phyloP scores from a whole-genome alignment of 2,797 vertebrate species.

The Carcharodon carcharias region DNA sequence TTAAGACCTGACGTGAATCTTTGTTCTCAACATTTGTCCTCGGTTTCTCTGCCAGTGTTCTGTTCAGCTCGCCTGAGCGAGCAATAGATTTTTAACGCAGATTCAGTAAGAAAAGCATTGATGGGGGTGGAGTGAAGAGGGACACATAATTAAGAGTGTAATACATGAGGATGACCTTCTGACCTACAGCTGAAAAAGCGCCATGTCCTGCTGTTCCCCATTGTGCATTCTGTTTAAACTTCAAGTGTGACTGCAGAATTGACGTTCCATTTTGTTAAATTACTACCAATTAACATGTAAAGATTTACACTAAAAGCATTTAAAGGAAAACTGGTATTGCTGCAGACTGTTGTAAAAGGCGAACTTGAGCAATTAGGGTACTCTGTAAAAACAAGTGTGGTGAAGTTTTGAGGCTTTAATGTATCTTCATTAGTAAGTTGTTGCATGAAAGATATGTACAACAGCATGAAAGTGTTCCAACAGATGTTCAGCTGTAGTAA shows the following conservation, averaged over 20 bases:
- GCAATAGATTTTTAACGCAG: conserved; percentile 15
- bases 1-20: conserved; percentile 17
- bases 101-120: neutral
- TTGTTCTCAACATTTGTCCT: conserved; percentile 5
- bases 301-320: conserved; percentile 22
- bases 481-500: neutral
- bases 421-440: conserved; percentile 10
- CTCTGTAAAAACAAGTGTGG: neutral
- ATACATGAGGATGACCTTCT: neutral
- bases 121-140: neutral
- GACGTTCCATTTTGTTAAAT: neutral
- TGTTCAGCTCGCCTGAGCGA: neutral
- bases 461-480: neutral
- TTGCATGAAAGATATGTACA: neutral
- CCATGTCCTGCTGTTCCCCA: neutral
- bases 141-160: neutral
- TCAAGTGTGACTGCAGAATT: neutral
- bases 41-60: conserved; percentile 4
- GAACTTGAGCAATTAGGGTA: conserved; percentile 6
- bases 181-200: neutral
- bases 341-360: neutral
- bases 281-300: neutral
- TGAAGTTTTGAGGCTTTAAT: conserved; percentile 5
- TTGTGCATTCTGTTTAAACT: conserved; percentile 8
- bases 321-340: neutral